These are phyloP conservation scores for Oscheius onirici DNA, from an alignment of 2,888 invertebrate genomes.

Conservation along the genomic window DNA sequence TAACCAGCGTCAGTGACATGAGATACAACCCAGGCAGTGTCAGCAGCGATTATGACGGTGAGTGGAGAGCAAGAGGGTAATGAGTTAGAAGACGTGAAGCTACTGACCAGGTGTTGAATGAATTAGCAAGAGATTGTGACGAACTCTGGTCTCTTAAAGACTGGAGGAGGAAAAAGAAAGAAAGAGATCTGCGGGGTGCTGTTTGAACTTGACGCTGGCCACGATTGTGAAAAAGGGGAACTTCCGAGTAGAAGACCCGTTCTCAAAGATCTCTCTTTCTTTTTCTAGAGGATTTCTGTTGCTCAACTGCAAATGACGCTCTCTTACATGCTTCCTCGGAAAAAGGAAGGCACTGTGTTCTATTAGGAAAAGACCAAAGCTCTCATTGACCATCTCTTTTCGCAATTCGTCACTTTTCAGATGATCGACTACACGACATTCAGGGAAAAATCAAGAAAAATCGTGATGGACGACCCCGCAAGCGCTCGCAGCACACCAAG, in stretches of 20 bases:
- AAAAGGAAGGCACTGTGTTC: not conserved
- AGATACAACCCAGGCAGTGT: constrained; percentile 41
- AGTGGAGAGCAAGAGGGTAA: not conserved
- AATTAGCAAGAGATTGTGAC: constrained; percentile 15
- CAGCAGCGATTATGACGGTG: constrained; percentile 48
- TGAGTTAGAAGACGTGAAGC: constrained; percentile 6
- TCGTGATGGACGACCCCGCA: constrained; percentile 70
- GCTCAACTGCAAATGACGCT: constrained; percentile 16
- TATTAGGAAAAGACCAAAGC: constrained; percentile 18
- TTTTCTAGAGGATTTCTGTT: not conserved
- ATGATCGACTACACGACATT: constrained; percentile 25
- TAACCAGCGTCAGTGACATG: constrained; percentile 22
- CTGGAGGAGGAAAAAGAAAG: not conserved
- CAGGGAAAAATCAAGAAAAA: constrained; percentile 47
- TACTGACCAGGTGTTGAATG: constrained; percentile 15
- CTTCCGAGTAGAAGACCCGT: not conserved
- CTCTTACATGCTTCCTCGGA: not conserved
- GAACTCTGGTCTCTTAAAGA: constrained; percentile 20
- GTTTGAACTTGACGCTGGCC: constrained; percentile 24
- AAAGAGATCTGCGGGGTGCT: constrained; percentile 22
- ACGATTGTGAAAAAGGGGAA: not conserved
- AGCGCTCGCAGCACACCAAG: constrained; percentile 71
- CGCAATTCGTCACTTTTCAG: not conserved
- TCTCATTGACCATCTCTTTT: too few relatives aligned
- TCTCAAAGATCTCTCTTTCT: not conserved